These are phyloP conservation scores for Hozukius guyotensis DNA, from an alignment of 2,797 vertebrate species.

Conservation along the genomic window DNA sequence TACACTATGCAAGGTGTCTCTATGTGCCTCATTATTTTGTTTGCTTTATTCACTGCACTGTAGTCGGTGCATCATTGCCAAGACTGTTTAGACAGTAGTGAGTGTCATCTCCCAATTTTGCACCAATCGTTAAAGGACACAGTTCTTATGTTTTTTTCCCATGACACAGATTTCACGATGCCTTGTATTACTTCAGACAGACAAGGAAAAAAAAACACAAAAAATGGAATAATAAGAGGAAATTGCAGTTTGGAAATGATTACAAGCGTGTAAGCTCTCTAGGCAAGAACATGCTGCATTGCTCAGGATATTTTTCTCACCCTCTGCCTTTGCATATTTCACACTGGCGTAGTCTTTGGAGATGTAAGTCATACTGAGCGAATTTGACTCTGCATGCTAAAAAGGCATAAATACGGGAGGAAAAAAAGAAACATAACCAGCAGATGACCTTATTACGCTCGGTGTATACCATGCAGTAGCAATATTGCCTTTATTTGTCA, in stretches of 20 bases:
- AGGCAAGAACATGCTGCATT: constrained; percentile 57
- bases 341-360: constrained; percentile 71
- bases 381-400: constrained; percentile 78
- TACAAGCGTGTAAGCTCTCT: constrained; percentile 63
- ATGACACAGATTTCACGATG: constrained; percentile 54
- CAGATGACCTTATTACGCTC: constrained; percentile 80
- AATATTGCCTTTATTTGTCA: constrained; percentile 83
- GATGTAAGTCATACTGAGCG: constrained; percentile 73
- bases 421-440: constrained; percentile 68
- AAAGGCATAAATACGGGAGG: constrained; percentile 70
- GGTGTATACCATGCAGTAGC: constrained; percentile 64
- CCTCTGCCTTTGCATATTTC: constrained; percentile 75
- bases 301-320: constrained; percentile 69
- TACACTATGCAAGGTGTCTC: background rate
- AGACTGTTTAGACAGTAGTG: constrained; percentile 35
- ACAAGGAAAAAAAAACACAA: constrained; percentile 37
- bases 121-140: constrained; percentile 5
- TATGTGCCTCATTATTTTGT: constrained; percentile 40
- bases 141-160: constrained; percentile 28
- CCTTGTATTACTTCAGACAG: constrained; percentile 35
- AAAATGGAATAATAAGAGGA: constrained; percentile 43
- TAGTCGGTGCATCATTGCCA: background rate
- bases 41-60: constrained; percentile 4
- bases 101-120: constrained; percentile 25
- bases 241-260: constrained; percentile 71